Percentiles rank a stretch among this genome's conserved stretches.
phyloP scores from a whole-genome alignment of 2,888 invertebrate species.

The Lasius fuliginosus region DNA sequence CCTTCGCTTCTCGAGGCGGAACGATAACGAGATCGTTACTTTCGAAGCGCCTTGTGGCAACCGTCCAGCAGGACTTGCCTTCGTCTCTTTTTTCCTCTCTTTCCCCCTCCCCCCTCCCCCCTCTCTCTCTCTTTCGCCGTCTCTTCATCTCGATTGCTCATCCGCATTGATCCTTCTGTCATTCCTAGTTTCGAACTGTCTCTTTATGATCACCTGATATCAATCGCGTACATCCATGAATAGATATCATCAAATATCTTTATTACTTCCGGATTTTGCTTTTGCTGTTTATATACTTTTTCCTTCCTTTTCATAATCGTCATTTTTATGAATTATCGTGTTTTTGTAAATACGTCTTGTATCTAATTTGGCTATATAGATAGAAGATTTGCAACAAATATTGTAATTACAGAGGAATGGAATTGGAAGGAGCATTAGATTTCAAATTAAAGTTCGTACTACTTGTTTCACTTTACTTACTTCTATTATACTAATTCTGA shows the following conservation, averaged over 20 bases:
- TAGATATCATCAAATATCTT: conserved; percentile 2
- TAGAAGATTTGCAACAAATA: background rate
- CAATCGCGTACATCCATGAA: conserved; percentile 21
- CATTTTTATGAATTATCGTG: background rate
- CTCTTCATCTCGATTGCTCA: conserved; percentile 40
- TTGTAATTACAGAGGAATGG: background rate
- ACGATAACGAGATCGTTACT: conserved; percentile 77
- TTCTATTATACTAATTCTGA: background rate
- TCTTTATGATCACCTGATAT: conserved; percentile 30
- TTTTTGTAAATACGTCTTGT: background rate
- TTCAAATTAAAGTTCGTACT: conserved; percentile 21
- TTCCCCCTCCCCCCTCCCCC: conserved; percentile 45
- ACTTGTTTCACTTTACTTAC: background rate
- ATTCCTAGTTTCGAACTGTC: conserved; percentile 5
- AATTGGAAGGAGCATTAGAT: background rate
- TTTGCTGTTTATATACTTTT: background rate
- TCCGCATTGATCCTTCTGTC: conserved; percentile 37
- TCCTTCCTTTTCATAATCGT: background rate
- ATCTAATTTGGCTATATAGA: background rate
- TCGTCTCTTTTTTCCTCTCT: conserved; percentile 41
- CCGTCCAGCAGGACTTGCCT: conserved; percentile 70
- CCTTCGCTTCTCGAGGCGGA: conserved; percentile 72
- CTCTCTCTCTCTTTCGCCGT: conserved; percentile 37
- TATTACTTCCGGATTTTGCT: background rate
- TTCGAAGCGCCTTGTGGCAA: conserved; percentile 72